A percentile compares a stretch with the other conserved stretches of the same genome.
These are phyloP conservation scores for Crotalus adamanteus DNA, from an alignment of 2,797 vertebrate genomes.

Conservation along the genomic window DNA sequence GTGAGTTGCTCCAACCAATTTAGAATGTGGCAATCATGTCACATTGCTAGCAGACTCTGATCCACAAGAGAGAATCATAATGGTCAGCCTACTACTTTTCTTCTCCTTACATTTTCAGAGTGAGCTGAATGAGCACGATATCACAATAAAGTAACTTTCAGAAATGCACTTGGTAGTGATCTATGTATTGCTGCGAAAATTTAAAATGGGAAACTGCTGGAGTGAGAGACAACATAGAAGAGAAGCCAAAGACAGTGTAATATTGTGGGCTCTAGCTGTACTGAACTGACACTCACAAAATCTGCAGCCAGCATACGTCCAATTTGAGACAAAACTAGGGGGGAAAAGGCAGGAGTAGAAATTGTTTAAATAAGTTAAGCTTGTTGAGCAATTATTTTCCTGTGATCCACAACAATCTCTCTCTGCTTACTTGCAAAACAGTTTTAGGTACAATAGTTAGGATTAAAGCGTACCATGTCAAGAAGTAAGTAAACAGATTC, in stretches of 20 bases:
- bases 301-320: background rate
- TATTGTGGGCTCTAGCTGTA: background rate
- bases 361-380: slow-evolving; percentile 18
- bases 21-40: background rate
- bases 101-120: background rate
- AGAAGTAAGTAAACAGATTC: slow-evolving; percentile 97
- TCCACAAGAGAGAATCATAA: background rate
- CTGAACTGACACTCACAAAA: background rate
- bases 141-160: background rate
- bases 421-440: background rate
- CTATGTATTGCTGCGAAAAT: background rate
- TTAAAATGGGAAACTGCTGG: background rate
- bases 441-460: slow-evolving; percentile 5
- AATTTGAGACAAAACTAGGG: background rate
- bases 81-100: background rate
- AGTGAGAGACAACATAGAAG: background rate
- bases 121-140: background rate
- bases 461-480: slow-evolving; percentile 86
- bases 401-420: background rate
- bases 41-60: background rate
- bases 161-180: background rate
- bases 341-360: background rate
- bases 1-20: background rate
- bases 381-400: background rate
- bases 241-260: background rate